Base-by-base conservation (phyloP, 2,888 invertebrate species). In the Cerceris rybyensis region DNA sequence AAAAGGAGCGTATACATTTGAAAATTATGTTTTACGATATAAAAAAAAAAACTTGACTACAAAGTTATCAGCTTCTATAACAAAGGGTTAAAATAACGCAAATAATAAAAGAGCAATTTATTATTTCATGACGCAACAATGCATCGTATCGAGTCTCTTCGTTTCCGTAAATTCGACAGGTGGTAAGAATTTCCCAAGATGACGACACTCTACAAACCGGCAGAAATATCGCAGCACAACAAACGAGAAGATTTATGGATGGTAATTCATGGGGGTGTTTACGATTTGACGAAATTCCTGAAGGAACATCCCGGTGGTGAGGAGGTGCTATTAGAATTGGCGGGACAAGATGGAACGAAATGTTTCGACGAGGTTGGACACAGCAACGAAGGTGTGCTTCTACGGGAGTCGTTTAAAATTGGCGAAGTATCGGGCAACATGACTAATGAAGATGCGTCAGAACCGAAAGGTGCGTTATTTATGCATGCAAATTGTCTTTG, bases 341-440 rank as follows among this genome's bases (percentile, higher is more conserved):
- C 93, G 57, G 95, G 95, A 70, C 90, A 91, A 75, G 94, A 95
- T 90, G 94, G 94, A 0, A 95, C 95, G 2, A 93, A 93, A 80
- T 93, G 94, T 39, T 96, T 96, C 93, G 95, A 95, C 90, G 95
- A 95, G 88, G 94, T 96, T 68, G 96, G 96, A 0, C 96, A 96
- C 90, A 95, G 95, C 7, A 92, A 93, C 46, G 96, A 96, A 90
- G 96, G 96, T 0, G 88, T 94, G 65, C 94, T 94, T 68, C 93
- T 96, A 89, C 94, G 95, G 91, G 93, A 94, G 72, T 93, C 93
- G 43, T 95, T 94, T 81, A 92, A 93, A 75, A 93, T 96, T 75
- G 96, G 96, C 54, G 70, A 60, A 0, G 14, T 76, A 13, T 16
- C 2, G 0, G 76, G 52, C 6, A 0, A 16, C 8, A 7, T 28